Base-by-base conservation (phyloP, 2,797 vertebrate species). In the Propithecus deckenii region DNA sequence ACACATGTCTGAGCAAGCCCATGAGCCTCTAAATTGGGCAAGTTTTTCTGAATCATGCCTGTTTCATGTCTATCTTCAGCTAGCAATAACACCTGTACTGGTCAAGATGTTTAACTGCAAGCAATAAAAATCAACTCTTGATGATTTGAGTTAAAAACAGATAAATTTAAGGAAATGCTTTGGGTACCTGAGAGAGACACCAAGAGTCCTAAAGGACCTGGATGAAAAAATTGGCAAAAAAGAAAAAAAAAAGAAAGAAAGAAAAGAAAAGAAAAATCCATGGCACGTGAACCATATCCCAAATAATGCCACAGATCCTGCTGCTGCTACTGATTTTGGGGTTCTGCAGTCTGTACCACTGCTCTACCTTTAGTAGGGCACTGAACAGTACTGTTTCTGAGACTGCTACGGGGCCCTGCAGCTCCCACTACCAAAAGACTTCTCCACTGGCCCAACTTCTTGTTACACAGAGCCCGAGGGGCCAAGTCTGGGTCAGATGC, bases 281-380 rank as follows among this genome's bases (percentile, higher is more conserved):
- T 1, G 50, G 67, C 18, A 63, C 32, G 0, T 12, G 11, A 55
- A 41, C 8, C 38, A 32, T 6, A 89, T 23, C 38, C 48, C 52
- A 80, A 81, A 71, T 23, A n/a, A 18, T 9, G 35, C 43, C 57
- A n/a, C 13, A 18, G 32, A 84, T 43, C 43, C 28, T 69, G 38
- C 3, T 43, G 13, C 18, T 6, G 1, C 25, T 52, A 22, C 18
- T 35, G 63, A 57, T 25, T 0, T 22, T 17, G 50, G 23, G 6
- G 28, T 25, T 43, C 28, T 28, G 25, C 30, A 38, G 28, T 12
- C 18, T n/a, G 52, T 23, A 9, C 4, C 2, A 30, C 4, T 35
- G 13, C 32, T 3, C 7, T 18, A 38, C 14, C 30, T 30, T 57
- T 4, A 48, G 63, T 23, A 2, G 1, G 50, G 63, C 0, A 1